Conservation (phyloP, 2,888 invertebrate genomes). For the Spicauda simplicius region DNA sequence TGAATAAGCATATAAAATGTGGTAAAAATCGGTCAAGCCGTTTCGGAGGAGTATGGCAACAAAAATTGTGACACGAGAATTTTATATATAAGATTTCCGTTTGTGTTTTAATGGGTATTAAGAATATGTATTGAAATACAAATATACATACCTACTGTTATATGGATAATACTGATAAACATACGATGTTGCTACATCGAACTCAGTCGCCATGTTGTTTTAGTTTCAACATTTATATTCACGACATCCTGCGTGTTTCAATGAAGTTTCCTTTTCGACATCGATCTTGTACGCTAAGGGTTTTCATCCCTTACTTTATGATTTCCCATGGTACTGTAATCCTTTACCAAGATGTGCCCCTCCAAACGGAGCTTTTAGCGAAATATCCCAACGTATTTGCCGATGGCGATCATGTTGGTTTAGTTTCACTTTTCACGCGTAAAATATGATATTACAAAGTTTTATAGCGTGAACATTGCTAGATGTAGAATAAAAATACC, state of each 20-base stretch:
- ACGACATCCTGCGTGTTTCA: slow-evolving; percentile 5
- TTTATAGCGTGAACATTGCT: neutral
- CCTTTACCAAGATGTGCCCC: slow-evolving; percentile 30
- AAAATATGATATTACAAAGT: neutral
- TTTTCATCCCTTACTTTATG: slow-evolving; percentile 38
- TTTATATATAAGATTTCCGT: no score
- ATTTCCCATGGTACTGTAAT: slow-evolving; percentile 41
- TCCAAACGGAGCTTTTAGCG: slow-evolving; percentile 17
- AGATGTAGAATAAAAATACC: no score
- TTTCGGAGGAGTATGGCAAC: no score
- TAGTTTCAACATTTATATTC: neutral
- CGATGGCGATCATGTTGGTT: neutral
- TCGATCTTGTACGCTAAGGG: slow-evolving; percentile 18
- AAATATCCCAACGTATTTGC: slow-evolving; percentile 18
- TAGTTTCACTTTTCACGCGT: neutral
- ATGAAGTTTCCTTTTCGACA: slow-evolving; percentile 11
- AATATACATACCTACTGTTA: no score
- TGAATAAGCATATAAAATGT: no score
- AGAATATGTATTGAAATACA: no score
- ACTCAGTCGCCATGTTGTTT: no score
- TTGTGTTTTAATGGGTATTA: no score
- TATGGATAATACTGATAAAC: no score
- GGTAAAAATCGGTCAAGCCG: no score
- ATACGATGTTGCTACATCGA: no score
- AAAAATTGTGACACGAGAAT: no score